Base-by-base conservation (phyloP, 2,113 vertebrate species). In the Erinaceus europaeus region DNA sequence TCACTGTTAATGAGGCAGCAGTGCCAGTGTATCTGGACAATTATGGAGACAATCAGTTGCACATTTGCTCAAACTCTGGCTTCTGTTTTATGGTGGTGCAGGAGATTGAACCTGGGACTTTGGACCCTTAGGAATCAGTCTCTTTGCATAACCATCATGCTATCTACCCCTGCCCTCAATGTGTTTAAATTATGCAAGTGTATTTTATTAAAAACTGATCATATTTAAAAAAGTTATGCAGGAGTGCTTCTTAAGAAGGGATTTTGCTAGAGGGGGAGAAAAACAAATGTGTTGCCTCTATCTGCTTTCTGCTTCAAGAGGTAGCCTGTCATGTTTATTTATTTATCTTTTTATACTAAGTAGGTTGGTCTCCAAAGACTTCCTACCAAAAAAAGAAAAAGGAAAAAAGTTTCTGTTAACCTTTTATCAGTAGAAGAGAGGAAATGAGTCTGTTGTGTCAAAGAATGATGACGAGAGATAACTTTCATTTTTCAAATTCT, bases 251-350 rank as follows among this genome's bases (percentile, higher is more conserved):
- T 68, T 55, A 85, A 65, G 59, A 53, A 74, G 29, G 14, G 27
- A 73, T 50, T 83, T 90, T 64, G 62, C 64, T 2, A 5, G 36
- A 73, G 69, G 68, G 81, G 9, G 17, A 55, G 20, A 18, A 52
- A 67, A 25, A 4, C 6, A 12, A 27, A 23, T 11, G 0, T 0
- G 38, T 9, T 64, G 40, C 17, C 4, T 8, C 0, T 0, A 0
- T 14, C 69, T 9, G 0, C 48, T 75, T 67, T 62, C 44, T 73
- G 50, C 29, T 67, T 44, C 38, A 1, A 53, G 53, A 10, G 1
- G 27, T 59, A 36, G 40, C 46, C 21, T 6, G 4, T 23, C n/a
- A 71, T 29, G 55, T 48, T 62, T 50, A 32, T n/a, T n/a, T n/a
- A n/a, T n/a, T n/a, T n/a, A n/a, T n/a, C n/a, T n/a, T n/a, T n/a